These are phyloP conservation scores for Lophius americanus DNA, from an alignment of 2,797 vertebrate species.

Conservation along the genomic window DNA sequence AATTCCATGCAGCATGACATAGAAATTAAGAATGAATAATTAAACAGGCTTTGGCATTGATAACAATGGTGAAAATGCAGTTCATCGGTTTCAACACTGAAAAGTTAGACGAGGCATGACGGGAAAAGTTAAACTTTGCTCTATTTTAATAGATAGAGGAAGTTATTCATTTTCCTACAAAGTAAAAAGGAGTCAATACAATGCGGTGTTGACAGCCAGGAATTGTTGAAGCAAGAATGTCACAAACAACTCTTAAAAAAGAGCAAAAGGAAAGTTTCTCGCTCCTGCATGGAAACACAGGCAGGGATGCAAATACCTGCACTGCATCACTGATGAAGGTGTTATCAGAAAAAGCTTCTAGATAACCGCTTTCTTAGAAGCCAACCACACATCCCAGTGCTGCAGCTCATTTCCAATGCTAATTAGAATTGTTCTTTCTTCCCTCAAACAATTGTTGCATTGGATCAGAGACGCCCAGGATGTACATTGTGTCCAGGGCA, in stretches of 20 bases:
- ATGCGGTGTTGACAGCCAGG: conserved; percentile 6
- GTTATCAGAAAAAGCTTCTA: conserved; percentile 15
- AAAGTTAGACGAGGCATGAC: conserved; percentile 51
- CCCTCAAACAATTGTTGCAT: conserved; percentile 53
- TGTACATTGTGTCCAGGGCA: conserved; percentile 54
- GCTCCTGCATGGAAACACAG: conserved; percentile 14
- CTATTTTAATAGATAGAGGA: conserved; percentile 16
- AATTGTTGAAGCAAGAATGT: conserved; percentile 17
- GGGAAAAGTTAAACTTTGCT: conserved; percentile 45
- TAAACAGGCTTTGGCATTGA: conserved; percentile 55
- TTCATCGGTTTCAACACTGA: conserved; percentile 59
- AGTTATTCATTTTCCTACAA: conserved; percentile 30
- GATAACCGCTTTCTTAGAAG: conserved; percentile 16
- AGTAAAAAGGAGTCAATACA: conserved; percentile 33
- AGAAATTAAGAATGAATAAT: conserved; percentile 66
- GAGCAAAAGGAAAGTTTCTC: background rate
- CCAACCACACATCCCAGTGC: conserved; percentile 5
- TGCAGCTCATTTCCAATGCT: conserved; percentile 49
- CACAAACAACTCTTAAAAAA: conserved; percentile 15
- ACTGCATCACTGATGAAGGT: background rate
- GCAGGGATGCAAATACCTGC: background rate
- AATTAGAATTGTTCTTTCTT: conserved; percentile 42
- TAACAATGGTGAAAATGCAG: conserved; percentile 54
- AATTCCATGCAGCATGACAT: conserved; percentile 44
- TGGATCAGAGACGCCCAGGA: conserved; percentile 50